Evolutionary conservation across 2,113 vertebrate genomes (phyloP).

Genomic region (Rhea americana): DNA sequence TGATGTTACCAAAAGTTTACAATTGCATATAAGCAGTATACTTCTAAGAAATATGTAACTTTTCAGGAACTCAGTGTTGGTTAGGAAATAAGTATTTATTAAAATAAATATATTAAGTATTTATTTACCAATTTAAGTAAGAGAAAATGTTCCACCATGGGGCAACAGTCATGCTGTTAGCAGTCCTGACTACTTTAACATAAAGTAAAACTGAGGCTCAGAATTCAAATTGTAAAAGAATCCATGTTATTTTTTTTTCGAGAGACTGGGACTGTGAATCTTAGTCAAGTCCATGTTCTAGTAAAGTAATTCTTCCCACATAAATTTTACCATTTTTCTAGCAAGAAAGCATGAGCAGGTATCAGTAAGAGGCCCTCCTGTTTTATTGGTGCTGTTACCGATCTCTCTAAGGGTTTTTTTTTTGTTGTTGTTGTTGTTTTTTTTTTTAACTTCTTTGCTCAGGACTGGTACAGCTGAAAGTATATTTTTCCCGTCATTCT

Average conservation of each 20-base stretch:
- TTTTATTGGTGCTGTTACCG: constrained; percentile 70
- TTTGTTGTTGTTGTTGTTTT: not conserved
- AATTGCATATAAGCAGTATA: constrained; percentile 33
- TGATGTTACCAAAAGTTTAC: constrained; percentile 16
- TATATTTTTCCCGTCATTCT: constrained; percentile 68
- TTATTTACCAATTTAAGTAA: constrained; percentile 59
- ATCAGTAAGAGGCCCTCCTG: constrained; percentile 48
- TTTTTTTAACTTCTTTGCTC: constrained; percentile 62
- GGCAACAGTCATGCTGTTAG: constrained; percentile 54
- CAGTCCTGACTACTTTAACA: constrained; percentile 48
- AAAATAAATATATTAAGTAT: constrained; percentile 52
- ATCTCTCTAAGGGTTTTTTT: constrained; percentile 43
- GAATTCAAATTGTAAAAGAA: not conserved
- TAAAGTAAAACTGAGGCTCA: constrained; percentile 40
- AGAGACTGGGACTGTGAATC: constrained; percentile 34
- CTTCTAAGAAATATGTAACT: constrained; percentile 68
- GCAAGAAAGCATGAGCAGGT: constrained; percentile 46
- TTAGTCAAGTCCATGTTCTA: constrained; percentile 3
- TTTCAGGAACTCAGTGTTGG: constrained; percentile 58
- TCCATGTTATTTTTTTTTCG: constrained; percentile 1
- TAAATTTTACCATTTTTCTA: constrained; percentile 48
- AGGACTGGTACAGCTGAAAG: constrained; percentile 72
- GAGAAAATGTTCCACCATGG: constrained; percentile 23
- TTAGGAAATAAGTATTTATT: constrained; percentile 71
- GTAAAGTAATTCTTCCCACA: constrained; percentile 31